phyloP scores from a whole-genome alignment of 1,140 invertebrate genomes.

The Vanessa tameamea region DNA sequence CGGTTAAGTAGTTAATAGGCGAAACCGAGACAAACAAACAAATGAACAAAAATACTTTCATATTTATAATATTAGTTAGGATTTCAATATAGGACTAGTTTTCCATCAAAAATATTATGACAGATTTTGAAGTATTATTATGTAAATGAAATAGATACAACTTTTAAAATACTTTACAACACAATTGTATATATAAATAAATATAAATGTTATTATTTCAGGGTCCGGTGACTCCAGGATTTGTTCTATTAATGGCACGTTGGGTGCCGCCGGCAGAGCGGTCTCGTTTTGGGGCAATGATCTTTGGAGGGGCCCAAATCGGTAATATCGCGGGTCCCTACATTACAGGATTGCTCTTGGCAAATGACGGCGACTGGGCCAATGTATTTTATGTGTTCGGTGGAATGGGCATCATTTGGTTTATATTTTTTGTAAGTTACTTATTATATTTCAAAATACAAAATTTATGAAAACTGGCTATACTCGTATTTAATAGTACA shows the following conservation, averaged over 20 bases:
- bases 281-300: conserved; percentile 86
- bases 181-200: not conserved
- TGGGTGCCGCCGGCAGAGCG: conserved; percentile 88
- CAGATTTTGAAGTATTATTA: too few relatives aligned
- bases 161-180: not conserved
- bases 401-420: conserved; percentile 86
- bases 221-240: conserved; percentile 86
- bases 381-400: conserved; percentile 93
- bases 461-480: not conserved
- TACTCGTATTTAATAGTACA: too few relatives aligned
- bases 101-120: too few relatives aligned
- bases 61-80: too few relatives aligned
- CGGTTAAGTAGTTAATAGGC: too few relatives aligned
- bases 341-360: conserved; percentile 85
- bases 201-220: conserved; percentile 41
- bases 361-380: conserved; percentile 85
- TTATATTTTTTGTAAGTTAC: conserved; percentile 83
- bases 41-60: too few relatives aligned
- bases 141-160: too few relatives aligned
- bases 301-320: conserved; percentile 86
- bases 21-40: too few relatives aligned
- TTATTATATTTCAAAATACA: not conserved
- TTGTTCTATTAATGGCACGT: conserved; percentile 86
- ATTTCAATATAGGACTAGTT: too few relatives aligned
- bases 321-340: conserved; percentile 88